These are phyloP conservation scores for Gryllus longicercus DNA, from an alignment of 2,888 invertebrate genomes.

Conservation along the genomic window DNA sequence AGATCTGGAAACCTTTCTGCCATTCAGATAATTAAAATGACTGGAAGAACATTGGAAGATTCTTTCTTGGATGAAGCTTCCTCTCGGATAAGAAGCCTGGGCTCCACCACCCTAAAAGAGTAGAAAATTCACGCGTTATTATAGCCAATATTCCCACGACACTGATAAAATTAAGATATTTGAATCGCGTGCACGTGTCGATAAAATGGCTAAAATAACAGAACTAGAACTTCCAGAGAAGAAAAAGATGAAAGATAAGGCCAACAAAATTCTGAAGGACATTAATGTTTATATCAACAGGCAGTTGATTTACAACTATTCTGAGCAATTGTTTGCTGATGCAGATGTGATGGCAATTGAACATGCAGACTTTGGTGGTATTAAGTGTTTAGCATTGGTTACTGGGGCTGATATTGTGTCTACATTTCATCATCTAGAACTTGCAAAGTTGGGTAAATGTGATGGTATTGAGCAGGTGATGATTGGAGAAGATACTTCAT, in stretches of 20 bases:
- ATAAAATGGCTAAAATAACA: slow-evolving; percentile 92
- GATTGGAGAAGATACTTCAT: slow-evolving; percentile 93
- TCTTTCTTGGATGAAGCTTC: slow-evolving; percentile 95
- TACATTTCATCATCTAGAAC: slow-evolving; percentile 91
- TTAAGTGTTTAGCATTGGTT: slow-evolving; percentile 93
- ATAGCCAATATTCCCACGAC: slow-evolving; percentile 99
- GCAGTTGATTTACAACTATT: slow-evolving; percentile 99
- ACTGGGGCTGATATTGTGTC: slow-evolving; percentile 98
- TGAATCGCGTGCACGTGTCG: slow-evolving; percentile 90
- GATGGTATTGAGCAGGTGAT: slow-evolving; percentile 95
- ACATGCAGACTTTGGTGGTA: slow-evolving; percentile 99
- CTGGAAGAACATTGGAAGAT: slow-evolving; percentile 87
- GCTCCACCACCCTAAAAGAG: slow-evolving; percentile 91
- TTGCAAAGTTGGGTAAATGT: slow-evolving; percentile 90
- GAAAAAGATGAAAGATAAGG: slow-evolving; percentile 99
- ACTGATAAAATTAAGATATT: slow-evolving; percentile 99
- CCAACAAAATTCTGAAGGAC: slow-evolving; percentile 87
- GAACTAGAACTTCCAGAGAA: slow-evolving; percentile 97
- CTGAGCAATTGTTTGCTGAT: slow-evolving; percentile 98
- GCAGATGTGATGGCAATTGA: slow-evolving; percentile 99
- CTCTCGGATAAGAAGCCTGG: slow-evolving; percentile 95
- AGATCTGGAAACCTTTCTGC: slow-evolving; percentile 93
- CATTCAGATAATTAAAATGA: slow-evolving; percentile 96
- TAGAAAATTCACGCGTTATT: slow-evolving; percentile 94
- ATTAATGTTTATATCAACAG: slow-evolving; percentile 98